Base-by-base conservation (phyloP, 2,113 vertebrate genomes). In the Scomber colias region DNA sequence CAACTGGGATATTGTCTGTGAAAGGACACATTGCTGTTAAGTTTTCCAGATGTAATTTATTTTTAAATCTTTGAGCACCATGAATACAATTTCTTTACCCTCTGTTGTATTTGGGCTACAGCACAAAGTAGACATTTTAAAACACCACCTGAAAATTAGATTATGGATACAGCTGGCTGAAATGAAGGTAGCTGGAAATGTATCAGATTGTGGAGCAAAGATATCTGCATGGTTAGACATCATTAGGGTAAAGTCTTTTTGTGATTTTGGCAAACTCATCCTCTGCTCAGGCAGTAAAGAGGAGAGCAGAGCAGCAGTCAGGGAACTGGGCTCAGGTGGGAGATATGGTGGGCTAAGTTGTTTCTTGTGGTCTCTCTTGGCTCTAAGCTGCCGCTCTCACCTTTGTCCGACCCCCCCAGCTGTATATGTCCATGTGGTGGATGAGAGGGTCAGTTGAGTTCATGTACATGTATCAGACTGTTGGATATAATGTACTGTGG, bases 391-490 rank as follows among this genome's bases (percentile, higher is more conserved):
- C 68, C 40, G 7, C 68, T 11, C 31, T 80, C 65, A 84, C 50
- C 71, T 78, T 80, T 27, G 13, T 19, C 45, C 19, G 53, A 6
- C 21, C 54, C 15, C 40, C 74, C 57, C 48, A 66, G 17, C 82
- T 67, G 63, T 81, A 51, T 57, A 59, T 83, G 69, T 64, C 75
- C 71, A 62, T 86, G 70, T 83, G 74, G 24, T 67, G 75, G 78
- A n/a, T 54, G 11, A 56, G 12, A 31, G 62, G 72, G 71, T 76
- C 62, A 64, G 14, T 21, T 46, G 49, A 71, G 74, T 63, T 79
- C 46, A 21, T 87, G 48, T 61, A 45, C 10, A 27, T 82, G 62
- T 78, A 13, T 74, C 57, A 71, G 59, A 40, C 14, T 48, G 70
- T 63, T 78, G 46, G n/a, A 79, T 69, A 21, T 75, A 53, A 75